Conservation (phyloP, 2,113 vertebrate genomes). For the Brachypodius melanocephalos region DNA sequence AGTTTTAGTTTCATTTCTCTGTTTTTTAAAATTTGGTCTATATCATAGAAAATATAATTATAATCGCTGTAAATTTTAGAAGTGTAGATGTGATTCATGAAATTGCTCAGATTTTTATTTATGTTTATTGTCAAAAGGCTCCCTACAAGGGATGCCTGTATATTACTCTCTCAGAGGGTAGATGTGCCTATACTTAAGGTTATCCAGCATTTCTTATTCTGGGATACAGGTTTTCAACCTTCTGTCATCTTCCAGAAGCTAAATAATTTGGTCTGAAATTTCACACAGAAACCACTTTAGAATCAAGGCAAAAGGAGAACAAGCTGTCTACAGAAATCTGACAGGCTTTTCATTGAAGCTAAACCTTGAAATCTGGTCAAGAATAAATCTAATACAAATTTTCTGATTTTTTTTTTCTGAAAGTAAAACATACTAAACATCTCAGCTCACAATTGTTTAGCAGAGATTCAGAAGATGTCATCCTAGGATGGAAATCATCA, state of each 20-base stretch:
- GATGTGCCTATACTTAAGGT: background rate
- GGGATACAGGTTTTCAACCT: background rate
- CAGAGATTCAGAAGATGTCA: background rate
- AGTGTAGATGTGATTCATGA: background rate
- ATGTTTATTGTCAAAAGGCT: background rate
- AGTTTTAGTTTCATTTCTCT: background rate
- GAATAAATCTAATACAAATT: background rate
- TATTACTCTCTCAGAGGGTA: background rate
- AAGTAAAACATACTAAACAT: background rate
- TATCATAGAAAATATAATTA: background rate
- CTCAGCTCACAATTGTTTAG: background rate
- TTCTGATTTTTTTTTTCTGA: background rate
- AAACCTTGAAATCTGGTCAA: background rate
- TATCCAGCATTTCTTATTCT: background rate
- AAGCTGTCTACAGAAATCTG: background rate
- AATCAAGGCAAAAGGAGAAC: background rate
- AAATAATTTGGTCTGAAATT: background rate
- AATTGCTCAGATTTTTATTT: background rate
- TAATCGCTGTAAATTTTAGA: background rate
- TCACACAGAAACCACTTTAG: background rate
- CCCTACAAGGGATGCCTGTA: background rate
- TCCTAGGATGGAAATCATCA: background rate
- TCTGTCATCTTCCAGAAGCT: background rate
- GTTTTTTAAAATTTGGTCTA: background rate
- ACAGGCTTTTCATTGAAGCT: background rate